Base-by-base conservation (phyloP, 2,888 invertebrate species). In the Harpalus rufipes region DNA sequence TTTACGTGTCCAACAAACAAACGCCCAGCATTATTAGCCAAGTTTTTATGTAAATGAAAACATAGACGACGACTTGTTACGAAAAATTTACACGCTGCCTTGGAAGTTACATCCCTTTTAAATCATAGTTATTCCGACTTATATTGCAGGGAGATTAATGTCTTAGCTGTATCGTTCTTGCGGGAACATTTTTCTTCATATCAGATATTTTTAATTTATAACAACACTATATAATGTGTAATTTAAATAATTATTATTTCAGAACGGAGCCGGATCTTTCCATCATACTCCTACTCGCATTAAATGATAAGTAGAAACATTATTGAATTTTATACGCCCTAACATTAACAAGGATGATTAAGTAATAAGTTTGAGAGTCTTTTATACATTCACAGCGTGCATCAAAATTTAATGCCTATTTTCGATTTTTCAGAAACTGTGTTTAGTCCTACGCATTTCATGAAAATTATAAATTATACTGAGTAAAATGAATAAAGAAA, bases 11-110 rank as follows among this genome's bases (percentile, higher is more conserved):
- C 68, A 32, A 32, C 39, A 2, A 39, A 39, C 68, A 68, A 68
- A 68, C 68, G 39, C 32, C 68, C 68, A 5, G 68, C 68, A 68
- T 68, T 68, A 68, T 68, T 68, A 68, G 32, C 39, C 68, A 63
- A 63, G 63, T 63, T 63, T 68, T 68, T 68, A 68, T 68, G 68
- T 68, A 68, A 68, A 68, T 68, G 68, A 68, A 68, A 68, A 68
- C 68, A 68, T 32, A 12, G 68, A 39, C 68, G 32, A 39, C 32
- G 68, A 68, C 68, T 68, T 68, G 68, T 68, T 68, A 68, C 68
- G 65, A 68, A 68, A 68, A 68, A 68, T 68, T 68, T 68, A 68
- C 68, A 68, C 68, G n/a, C 68, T 68, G 68, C 32, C 68, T 68
- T 7, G 10, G 39, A 8, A 39, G 32, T 14, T 14, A 39, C 68